Base-by-base conservation (phyloP, 2,797 vertebrate species). In the Myripristis murdjan region DNA sequence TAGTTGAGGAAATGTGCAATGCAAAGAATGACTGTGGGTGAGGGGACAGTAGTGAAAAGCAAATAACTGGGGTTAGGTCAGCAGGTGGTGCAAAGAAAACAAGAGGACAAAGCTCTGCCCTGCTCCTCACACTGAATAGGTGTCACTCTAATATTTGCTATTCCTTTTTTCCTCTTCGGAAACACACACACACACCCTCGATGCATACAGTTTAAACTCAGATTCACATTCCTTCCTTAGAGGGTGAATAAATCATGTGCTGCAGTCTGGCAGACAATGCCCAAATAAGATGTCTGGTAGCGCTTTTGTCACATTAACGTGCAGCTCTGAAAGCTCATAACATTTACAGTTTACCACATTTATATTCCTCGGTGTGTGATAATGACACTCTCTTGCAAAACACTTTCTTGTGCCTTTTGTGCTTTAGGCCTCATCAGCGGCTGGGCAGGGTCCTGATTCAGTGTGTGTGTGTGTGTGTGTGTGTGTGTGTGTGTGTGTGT, bases 51-150 rank as follows among this genome's bases (percentile, higher is more conserved):
- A 31, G 23, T 43, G 64, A 73, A 48, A 74, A 83, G 79, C 78
- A 89, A 88, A 89, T 77, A 83, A 11, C 59, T 59, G 70, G 53
- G 66, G 64, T 70, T 31, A 43, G 57, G 73, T 88, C 75, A 77
- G 79, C 65, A 85, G 84, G 80, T 85, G 79, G 78, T 58, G 44
- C 63, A 60, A 52, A 78, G 49, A 66, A 63, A 83, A 83, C 65
- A 70, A 47, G 47, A 79, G 39, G 57, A 82, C 70, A 84, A 75
- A 80, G 71, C 26, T 14, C 14, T 6, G 41, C 46, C 77, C 44
- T 28, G 1, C 63, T 51, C n/a, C n/a, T 75, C 37, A 64, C 26
- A 5, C 49, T 72, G 70, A 86, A 80, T 70, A 64, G 73, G 69
- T 73, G 73, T 68, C 52, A 65, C 59, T 79, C 15, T 52, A n/a